phyloP scores from a whole-genome alignment of 30 jellyfish, hydroid and myxozoan species.

The Aurelia sp. region DNA sequence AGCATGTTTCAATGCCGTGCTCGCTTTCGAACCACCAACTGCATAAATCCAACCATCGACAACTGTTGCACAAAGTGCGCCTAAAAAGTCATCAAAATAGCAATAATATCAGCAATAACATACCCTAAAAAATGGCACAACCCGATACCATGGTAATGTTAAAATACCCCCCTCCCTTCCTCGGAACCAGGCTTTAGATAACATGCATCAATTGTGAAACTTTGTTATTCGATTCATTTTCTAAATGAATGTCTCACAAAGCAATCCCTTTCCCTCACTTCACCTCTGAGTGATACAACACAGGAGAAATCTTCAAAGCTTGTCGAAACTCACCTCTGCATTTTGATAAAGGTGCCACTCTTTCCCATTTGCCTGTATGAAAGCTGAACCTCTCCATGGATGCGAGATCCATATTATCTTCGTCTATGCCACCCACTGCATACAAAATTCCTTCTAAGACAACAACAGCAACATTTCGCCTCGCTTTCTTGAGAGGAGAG shows the following conservation, averaged over 20 bases:
- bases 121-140: no score
- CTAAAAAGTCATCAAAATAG: slow-evolving; percentile 5
- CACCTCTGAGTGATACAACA: no score
- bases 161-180: no score
- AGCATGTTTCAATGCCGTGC: slow-evolving; percentile 60
- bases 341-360: slow-evolving; percentile 65
- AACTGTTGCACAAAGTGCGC: slow-evolving; percentile 72
- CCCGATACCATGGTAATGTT: no score
- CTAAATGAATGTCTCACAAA: no score
- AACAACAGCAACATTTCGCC: slow-evolving; percentile 74
- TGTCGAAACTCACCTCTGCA: slow-evolving; percentile 71
- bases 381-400: slow-evolving; percentile 68
- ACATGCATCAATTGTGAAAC: no score
- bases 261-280: no score
- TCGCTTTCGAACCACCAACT: slow-evolving; percentile 76
- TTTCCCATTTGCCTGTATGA: slow-evolving; percentile 59
- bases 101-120: no score
- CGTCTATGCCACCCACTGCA: slow-evolving; percentile 76
- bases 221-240: no score
- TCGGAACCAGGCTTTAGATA: no score
- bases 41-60: slow-evolving; percentile 94
- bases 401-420: slow-evolving; percentile 58
- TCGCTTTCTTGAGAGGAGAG: slow-evolving; percentile 62
- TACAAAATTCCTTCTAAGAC: slow-evolving; percentile 78
- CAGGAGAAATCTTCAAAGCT: no score